Evolutionary conservation across 2,113 vertebrate genomes (phyloP).

Genomic region (Leiothrix lutea): DNA sequence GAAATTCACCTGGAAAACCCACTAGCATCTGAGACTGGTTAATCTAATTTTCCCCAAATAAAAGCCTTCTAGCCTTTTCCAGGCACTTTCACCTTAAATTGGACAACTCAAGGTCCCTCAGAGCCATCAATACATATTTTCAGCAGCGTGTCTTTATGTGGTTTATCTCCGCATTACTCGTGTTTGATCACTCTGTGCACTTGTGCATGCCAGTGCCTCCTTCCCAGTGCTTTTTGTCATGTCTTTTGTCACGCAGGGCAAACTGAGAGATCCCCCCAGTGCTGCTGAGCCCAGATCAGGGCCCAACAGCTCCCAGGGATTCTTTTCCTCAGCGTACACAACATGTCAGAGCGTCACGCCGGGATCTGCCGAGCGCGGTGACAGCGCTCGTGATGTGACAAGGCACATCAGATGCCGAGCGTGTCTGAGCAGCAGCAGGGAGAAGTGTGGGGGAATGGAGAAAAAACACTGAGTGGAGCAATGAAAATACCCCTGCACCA

Average conservation of each 20-base stretch:
- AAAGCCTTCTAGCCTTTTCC: not conserved
- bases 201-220: rapidly evolving
- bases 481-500: not conserved
- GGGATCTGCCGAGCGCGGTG: not conserved
- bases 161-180: rapidly evolving
- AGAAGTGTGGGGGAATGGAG: rapidly evolving
- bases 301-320: not conserved
- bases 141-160: not conserved
- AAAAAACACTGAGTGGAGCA: rapidly evolving
- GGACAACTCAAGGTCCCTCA: not conserved
- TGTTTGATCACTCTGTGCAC: not conserved
- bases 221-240: not conserved
- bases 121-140: not conserved
- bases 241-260: not conserved
- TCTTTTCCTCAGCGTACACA: not conserved
- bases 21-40: not conserved
- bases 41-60: not conserved
- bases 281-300: not conserved
- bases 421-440: not conserved
- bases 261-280: not conserved
- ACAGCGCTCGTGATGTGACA: not conserved
- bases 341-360: not conserved
- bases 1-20: not conserved
- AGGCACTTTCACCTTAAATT: not conserved
- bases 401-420: not conserved